Base-by-base conservation (phyloP, 2,797 vertebrate species). In the Sebastes itinus region DNA sequence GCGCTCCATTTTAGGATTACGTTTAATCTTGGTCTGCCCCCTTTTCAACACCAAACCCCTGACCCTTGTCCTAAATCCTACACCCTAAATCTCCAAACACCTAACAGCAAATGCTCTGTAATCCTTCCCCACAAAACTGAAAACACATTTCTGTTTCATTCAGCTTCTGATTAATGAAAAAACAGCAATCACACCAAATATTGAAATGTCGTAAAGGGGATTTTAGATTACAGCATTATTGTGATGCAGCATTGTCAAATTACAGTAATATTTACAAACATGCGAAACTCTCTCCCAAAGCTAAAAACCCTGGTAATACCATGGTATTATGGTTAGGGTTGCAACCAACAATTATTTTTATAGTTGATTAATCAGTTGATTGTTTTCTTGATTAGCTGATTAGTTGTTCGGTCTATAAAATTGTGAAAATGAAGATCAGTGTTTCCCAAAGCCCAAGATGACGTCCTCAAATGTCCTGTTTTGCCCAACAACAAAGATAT, bases 21-120 rank as follows among this genome's bases (percentile, higher is more conserved):
- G 42, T 75, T 86, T 93, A 93, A 94, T 93, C 92, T 92, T 59
- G 23, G n/a, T 63, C 76, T 92, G 85, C 52, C 89, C 89, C 75
- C 82, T 83, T 92, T 92, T 78, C 14, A 66, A 54, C 59, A 82
- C 14, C 72, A 82, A 78, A 75, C 77, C 82, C 62, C 75, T 88
- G 84, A 93, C 86, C 88, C 78, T 73, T 84, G 78, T 85, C 73
- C 88, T 80, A 84, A 92, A 92, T 90, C 88, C 80, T 55, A 13
- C 78, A 80, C 70, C 75, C 72, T 83, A 78, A 90, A 88, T 91
- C 87, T 87, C 62, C 58, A 81, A 85, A 90, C 70, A 88, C 84
- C 72, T 82, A 68, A 68, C 87, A 86, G 72, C 59, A 72, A 91
- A 86, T 73, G 61, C 77, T 64, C 52, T 56, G 27, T 90, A 89